These are phyloP conservation scores for Prietella phreatophila DNA, from an alignment of 2,113 vertebrate genomes.

Conservation along the genomic window DNA sequence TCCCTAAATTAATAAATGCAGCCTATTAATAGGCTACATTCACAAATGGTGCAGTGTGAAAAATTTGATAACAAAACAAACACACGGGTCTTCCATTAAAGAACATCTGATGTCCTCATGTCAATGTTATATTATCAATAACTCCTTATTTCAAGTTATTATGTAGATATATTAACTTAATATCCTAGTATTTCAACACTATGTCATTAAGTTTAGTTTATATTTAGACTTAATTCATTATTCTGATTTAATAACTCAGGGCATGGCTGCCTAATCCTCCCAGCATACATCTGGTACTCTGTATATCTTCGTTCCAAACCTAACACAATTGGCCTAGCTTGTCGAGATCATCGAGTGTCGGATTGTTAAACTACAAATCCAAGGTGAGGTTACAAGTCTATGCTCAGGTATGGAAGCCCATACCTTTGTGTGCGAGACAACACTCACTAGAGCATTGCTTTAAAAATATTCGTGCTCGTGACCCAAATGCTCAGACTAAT, in stretches of 20 bases:
- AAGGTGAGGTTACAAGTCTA: neutral
- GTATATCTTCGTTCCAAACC: neutral
- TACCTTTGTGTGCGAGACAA: conserved; percentile 30
- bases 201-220: neutral
- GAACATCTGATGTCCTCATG: neutral
- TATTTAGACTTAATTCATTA: neutral
- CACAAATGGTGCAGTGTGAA: neutral
- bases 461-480: conserved; percentile 25
- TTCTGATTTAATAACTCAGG: neutral
- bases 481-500: conserved; percentile 16
- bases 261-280: neutral
- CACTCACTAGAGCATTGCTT: conserved; percentile 2
- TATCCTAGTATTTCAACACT: neutral
- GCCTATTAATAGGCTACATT: neutral
- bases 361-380: neutral
- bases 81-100: neutral
- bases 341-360: neutral
- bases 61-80: neutral
- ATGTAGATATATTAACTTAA: neutral
- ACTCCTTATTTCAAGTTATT: neutral
- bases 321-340: no score
- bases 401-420: neutral
- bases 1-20: no score
- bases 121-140: neutral
- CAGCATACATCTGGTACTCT: neutral